Conservation (phyloP, 1,140 invertebrate species). For the Ceratina japonica region DNA sequence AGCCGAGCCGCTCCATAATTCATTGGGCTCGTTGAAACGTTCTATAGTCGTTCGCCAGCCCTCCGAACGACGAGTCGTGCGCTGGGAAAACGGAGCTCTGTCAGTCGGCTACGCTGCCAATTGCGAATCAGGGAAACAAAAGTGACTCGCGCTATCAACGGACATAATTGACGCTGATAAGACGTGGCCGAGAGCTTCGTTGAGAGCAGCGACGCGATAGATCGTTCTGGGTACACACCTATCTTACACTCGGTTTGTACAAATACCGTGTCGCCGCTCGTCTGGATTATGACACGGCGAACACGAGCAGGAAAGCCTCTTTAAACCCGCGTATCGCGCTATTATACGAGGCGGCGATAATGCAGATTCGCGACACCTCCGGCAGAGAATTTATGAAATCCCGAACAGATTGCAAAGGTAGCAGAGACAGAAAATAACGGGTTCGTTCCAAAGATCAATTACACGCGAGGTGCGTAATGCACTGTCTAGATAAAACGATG, state of each 20-base stretch:
- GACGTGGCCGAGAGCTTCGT: constrained; percentile 18
- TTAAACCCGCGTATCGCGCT: background rate
- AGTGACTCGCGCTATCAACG: constrained; percentile 24
- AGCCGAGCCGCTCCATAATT: constrained; percentile 19
- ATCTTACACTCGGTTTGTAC: constrained; percentile 20
- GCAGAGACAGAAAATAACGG: no score
- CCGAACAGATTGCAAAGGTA: no score
- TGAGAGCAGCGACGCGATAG: constrained; percentile 19
- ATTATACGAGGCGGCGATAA: background rate
- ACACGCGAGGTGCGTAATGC: no score
- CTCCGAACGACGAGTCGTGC: no score
- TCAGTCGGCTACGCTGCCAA: background rate
- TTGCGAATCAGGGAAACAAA: background rate
- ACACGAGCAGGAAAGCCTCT: background rate
- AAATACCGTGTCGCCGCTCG: constrained; percentile 12
- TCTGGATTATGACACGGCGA: constrained; percentile 18
- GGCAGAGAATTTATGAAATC: background rate
- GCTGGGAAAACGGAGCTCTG: no score
- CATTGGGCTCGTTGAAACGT: background rate
- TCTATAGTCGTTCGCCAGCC: background rate
- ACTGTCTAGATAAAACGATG: no score
- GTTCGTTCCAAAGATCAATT: no score
- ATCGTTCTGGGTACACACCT: constrained; percentile 26
- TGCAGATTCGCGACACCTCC: background rate
- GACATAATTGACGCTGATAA: constrained; percentile 51